phyloP scores from a whole-genome alignment of 2,797 vertebrate species.

The Momotus momota region DNA sequence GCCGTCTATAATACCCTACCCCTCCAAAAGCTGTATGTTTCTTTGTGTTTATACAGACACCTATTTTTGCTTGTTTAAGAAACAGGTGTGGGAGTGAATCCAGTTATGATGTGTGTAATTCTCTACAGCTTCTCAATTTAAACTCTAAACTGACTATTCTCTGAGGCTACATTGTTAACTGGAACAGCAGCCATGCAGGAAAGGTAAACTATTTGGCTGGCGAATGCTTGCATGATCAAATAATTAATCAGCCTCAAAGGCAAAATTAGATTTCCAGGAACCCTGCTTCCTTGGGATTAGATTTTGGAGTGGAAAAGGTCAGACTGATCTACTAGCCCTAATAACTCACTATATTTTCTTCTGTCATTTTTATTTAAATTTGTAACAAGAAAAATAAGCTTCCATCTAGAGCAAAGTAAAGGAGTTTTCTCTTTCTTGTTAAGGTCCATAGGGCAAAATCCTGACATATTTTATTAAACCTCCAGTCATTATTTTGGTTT shows the following conservation, averaged over 20 bases:
- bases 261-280: slow-evolving; percentile 62
- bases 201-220: slow-evolving; percentile 38
- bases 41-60: neutral
- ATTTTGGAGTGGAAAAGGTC: slow-evolving; percentile 64
- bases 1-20: neutral
- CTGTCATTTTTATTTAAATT: slow-evolving; percentile 50
- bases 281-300: slow-evolving; percentile 35
- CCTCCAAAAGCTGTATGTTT: neutral
- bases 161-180: slow-evolving; percentile 16
- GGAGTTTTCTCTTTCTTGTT: slow-evolving; percentile 25
- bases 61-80: slow-evolving; percentile 1
- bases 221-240: slow-evolving; percentile 10
- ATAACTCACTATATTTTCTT: slow-evolving; percentile 26
- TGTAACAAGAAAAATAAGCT: slow-evolving; percentile 41
- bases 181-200: slow-evolving; percentile 19
- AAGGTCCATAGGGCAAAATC: slow-evolving; percentile 8
- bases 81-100: slow-evolving; percentile 21
- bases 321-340: slow-evolving; percentile 13
- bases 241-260: slow-evolving; percentile 44
- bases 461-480: slow-evolving; percentile 4
- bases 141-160: slow-evolving; percentile 14
- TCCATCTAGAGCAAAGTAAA: neutral
- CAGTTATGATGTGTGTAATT: neutral
- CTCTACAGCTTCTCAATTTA: neutral
- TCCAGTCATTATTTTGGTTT: slow-evolving; percentile 12